A percentile compares a stretch with the other conserved stretches of the same genome.
These are phyloP conservation scores for Antitype chi DNA, from an alignment of 2,888 invertebrate genomes.

Conservation along the genomic window DNA sequence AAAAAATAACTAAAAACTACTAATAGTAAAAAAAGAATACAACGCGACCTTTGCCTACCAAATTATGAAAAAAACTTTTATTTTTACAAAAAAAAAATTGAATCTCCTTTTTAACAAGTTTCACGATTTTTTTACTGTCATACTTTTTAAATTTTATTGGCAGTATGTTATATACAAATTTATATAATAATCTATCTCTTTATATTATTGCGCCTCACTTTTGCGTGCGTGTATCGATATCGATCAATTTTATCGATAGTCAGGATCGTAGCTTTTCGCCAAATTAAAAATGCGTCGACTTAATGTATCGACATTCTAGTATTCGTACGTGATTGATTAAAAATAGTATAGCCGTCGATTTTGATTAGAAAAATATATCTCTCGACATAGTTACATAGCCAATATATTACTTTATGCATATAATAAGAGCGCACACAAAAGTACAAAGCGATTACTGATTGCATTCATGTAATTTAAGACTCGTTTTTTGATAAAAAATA, in stretches of 20 bases:
- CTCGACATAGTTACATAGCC: slow-evolving; percentile 56
- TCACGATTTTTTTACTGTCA: slow-evolving; percentile 53
- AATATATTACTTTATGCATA: slow-evolving; percentile 36
- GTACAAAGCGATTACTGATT: slow-evolving; percentile 57
- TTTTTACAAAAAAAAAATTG: slow-evolving; percentile 58
- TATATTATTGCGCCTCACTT: slow-evolving; percentile 48
- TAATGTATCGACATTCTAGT: slow-evolving; percentile 26
- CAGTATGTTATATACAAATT: slow-evolving; percentile 68
- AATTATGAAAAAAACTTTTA: slow-evolving; percentile 61
- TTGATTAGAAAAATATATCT: slow-evolving; percentile 64
- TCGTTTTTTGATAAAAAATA: slow-evolving; percentile 64
- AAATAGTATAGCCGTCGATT: slow-evolving; percentile 55
- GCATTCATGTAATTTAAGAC: slow-evolving; percentile 56
- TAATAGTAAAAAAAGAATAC: slow-evolving; percentile 76
- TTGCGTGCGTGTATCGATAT: slow-evolving; percentile 53
- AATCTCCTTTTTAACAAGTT: slow-evolving; percentile 52
- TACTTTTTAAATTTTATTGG: slow-evolving; percentile 54
- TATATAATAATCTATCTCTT: slow-evolving; percentile 63
- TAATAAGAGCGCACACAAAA: slow-evolving; percentile 63
- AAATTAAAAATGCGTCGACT: slow-evolving; percentile 50
- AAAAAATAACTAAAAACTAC: slow-evolving; percentile 88
- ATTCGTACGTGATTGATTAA: slow-evolving; percentile 39
- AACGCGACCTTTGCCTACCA: slow-evolving; percentile 60
- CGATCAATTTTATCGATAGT: slow-evolving; percentile 46
- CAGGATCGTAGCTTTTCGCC: slow-evolving; percentile 15